Percentiles rank a stretch among this genome's conserved stretches.
These are phyloP conservation scores for Tetanocera ferruginea DNA, from an alignment of 2,888 invertebrate species.

Conservation along the genomic window DNA sequence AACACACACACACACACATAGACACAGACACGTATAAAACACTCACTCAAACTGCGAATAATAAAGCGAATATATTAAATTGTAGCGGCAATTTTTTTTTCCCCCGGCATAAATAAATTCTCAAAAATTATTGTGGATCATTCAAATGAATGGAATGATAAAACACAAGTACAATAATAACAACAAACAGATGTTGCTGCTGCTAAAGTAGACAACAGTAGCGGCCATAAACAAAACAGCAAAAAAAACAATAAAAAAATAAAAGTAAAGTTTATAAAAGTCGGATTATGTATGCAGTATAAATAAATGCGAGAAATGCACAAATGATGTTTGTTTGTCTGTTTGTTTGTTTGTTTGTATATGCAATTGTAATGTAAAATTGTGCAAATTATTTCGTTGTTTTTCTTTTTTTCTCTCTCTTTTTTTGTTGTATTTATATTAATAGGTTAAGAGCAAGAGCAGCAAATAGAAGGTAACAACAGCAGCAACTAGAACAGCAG, in stretches of 20 bases:
- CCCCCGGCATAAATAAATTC: conserved; percentile 1
- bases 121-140: neutral
- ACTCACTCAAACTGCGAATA: neutral
- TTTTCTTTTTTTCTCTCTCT: too few relatives aligned
- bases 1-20: conserved; percentile 35
- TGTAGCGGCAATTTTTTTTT: neutral
- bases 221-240: neutral
- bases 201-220: neutral
- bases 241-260: neutral
- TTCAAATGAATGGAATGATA: conserved; percentile 3
- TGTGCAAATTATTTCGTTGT: too few relatives aligned
- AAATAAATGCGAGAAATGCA: neutral
- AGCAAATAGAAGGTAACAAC: neutral
- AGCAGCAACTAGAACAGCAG: neutral
- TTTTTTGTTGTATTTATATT: neutral
- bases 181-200: neutral
- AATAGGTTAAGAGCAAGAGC: neutral
- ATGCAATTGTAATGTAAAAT: neutral
- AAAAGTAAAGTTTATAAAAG: too few relatives aligned
- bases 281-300: neutral
- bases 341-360: neutral
- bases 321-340: neutral
- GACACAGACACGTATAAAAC: conserved; percentile 33
- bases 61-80: conserved; percentile 2
- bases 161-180: conserved; percentile 1